These are phyloP conservation scores for Tautogolabrus adspersus DNA, from an alignment of 2,113 vertebrate species.

Conservation along the genomic window DNA sequence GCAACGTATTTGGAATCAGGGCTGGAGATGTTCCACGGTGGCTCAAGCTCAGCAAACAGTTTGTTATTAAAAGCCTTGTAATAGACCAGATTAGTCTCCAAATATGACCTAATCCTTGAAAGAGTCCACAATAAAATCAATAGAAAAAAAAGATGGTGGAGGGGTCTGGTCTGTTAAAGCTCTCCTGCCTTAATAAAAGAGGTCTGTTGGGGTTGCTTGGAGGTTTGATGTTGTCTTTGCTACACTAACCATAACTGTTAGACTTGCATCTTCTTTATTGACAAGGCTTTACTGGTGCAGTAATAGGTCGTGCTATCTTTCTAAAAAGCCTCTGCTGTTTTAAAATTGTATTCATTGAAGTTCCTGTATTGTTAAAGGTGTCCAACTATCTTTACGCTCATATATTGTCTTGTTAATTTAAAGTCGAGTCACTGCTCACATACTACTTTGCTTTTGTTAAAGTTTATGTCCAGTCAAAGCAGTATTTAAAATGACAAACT, in stretches of 20 bases:
- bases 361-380: too few relatives aligned
- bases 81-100: conserved; percentile 61
- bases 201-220: conserved; percentile 7
- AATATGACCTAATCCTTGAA: conserved; percentile 64
- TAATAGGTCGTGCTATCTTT: neutral
- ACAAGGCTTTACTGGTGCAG: neutral
- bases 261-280: neutral
- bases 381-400: too few relatives aligned
- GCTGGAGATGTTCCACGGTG: conserved; percentile 38
- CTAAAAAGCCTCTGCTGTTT: too few relatives aligned
- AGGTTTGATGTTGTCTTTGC: conserved; percentile 5
- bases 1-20: conserved; percentile 44
- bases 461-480: too few relatives aligned
- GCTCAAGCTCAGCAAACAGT: conserved; percentile 39
- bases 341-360: too few relatives aligned
- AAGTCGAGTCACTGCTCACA: neutral
- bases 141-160: conserved; percentile 17
- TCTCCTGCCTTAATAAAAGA: conserved; percentile 14
- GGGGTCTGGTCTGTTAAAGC: conserved; percentile 6
- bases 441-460: neutral
- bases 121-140: conserved; percentile 58
- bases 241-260: neutral
- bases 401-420: too few relatives aligned
- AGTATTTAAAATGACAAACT: too few relatives aligned
- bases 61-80: conserved; percentile 71